phyloP scores from a whole-genome alignment of 92 coral and sea anemone genomes.

The Porites cylindrica region DNA sequence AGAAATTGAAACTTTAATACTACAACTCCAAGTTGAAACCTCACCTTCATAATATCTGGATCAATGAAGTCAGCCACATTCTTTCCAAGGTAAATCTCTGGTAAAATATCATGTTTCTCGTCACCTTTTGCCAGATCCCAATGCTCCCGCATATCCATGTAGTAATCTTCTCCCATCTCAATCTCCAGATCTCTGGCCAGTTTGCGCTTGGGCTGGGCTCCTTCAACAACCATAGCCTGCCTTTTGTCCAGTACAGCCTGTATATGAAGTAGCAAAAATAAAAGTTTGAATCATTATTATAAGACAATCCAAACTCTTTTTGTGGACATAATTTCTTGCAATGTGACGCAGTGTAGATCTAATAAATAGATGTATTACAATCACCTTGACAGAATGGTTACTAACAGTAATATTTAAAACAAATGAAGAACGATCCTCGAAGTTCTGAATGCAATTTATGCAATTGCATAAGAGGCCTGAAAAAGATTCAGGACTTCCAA shows the following conservation, averaged over 20 bases:
- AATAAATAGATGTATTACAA: no score
- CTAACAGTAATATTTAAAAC: no score
- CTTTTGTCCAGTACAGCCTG: constrained; percentile 87
- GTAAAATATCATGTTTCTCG: constrained; percentile 88
- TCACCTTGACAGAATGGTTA: no score
- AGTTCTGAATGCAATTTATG: no score
- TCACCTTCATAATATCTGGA: constrained; percentile 96
- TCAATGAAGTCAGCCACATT: constrained; percentile 96
- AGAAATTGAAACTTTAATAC: no score
- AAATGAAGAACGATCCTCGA: no score
- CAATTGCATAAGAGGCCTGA: no score
- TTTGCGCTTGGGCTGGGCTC: constrained; percentile 71
- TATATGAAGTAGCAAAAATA: background rate
- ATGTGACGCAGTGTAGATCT: no score
- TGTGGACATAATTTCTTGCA: no score
- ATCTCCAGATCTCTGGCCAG: constrained; percentile 90
- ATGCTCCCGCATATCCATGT: constrained; percentile 90
- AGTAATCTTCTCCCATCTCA: constrained; percentile 92
- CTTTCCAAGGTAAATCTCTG: constrained; percentile 96
- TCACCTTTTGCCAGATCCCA: constrained; percentile 85
- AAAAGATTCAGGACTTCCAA: no score
- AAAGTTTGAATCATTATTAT: background rate
- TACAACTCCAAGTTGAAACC: background rate
- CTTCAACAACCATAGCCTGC: constrained; percentile 89
- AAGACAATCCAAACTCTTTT: background rate